phyloP scores from a whole-genome alignment of 2,888 invertebrate species.

The Cataglyphis cursor region DNA sequence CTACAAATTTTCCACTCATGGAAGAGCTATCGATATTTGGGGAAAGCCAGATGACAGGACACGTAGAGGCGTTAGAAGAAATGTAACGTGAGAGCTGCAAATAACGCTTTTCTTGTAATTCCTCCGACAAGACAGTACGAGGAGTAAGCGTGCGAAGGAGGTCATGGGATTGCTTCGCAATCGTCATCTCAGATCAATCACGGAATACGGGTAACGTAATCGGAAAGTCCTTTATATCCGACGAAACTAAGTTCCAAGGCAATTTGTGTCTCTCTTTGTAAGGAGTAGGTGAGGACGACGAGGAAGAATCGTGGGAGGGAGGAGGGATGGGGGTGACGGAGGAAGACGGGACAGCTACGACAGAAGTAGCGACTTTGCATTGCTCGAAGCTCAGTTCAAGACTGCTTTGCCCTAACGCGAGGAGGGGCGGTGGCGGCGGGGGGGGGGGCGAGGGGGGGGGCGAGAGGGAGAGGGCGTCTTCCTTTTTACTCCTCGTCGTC shows the following conservation, averaged over 20 bases:
- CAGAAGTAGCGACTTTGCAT: conserved; percentile 83
- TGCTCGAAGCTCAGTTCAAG: conserved; percentile 77
- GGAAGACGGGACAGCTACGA: conserved; percentile 60
- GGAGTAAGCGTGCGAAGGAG: conserved; percentile 56
- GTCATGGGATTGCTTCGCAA: conserved; percentile 76
- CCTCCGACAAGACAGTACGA: conserved; percentile 19
- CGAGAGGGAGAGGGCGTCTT: conserved; percentile 57
- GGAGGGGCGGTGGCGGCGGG: conserved; percentile 57
- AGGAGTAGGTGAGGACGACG: conserved; percentile 76
- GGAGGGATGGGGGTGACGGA: conserved; percentile 36
- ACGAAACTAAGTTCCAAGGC: conserved; percentile 86
- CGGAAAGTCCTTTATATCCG: conserved; percentile 85
- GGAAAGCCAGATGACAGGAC: neutral
- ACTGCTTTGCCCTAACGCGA: conserved; percentile 69
- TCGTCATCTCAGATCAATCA: conserved; percentile 85
- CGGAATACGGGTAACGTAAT: conserved; percentile 84
- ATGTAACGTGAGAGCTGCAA: conserved; percentile 3
- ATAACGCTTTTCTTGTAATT: conserved; percentile 46
- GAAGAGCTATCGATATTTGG: neutral
- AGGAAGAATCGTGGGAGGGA: conserved; percentile 59
- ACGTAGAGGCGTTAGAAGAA: neutral
- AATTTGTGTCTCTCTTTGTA: conserved; percentile 86
- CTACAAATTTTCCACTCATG: neutral
- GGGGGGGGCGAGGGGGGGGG: conserved; percentile 63
- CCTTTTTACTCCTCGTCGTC: conserved; percentile 52